Conservation (phyloP, 92 coral and sea anemone species). For the Porites cylindrica region DNA sequence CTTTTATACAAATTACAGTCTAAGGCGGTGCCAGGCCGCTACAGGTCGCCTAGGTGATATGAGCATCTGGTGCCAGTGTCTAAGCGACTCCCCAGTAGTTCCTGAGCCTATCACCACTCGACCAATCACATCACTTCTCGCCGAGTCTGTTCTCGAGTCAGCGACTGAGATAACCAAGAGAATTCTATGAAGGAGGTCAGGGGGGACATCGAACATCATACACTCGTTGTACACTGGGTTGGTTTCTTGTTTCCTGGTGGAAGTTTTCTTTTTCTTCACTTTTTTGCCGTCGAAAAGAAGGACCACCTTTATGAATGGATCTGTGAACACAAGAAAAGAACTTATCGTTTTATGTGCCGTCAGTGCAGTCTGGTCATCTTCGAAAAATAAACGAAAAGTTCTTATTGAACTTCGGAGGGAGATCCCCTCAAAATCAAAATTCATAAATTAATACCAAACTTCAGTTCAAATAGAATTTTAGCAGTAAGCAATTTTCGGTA, state of each 20-base stretch:
- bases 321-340: conserved; percentile 25
- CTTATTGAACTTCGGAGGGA: too few species aligned
- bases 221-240: conserved; percentile 98
- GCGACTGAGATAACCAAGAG: conserved; percentile 94
- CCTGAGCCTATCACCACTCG: conserved; percentile 98
- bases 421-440: too few species aligned
- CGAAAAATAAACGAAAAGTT: too few species aligned
- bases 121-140: conserved; percentile 93
- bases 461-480: too few species aligned
- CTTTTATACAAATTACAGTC: conserved; percentile 23
- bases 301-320: conserved; percentile 96
- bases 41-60: conserved; percentile 92
- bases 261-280: conserved; percentile 92
- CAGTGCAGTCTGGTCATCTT: too few species aligned
- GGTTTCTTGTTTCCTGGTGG: conserved; percentile 82
- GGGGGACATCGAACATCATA: conserved; percentile 96
- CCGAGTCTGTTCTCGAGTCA: conserved; percentile 82
- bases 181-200: conserved; percentile 83
- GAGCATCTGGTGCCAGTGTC: conserved; percentile 99
- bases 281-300: conserved; percentile 94
- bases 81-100: conserved; percentile 84
- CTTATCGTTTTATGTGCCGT: not conserved
- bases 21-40: conserved; percentile 96
- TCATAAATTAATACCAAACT: too few species aligned
- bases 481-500: too few species aligned